Evolutionary conservation across 2,797 vertebrate species (phyloP).

Genomic region (Novumbra hubbsi): DNA sequence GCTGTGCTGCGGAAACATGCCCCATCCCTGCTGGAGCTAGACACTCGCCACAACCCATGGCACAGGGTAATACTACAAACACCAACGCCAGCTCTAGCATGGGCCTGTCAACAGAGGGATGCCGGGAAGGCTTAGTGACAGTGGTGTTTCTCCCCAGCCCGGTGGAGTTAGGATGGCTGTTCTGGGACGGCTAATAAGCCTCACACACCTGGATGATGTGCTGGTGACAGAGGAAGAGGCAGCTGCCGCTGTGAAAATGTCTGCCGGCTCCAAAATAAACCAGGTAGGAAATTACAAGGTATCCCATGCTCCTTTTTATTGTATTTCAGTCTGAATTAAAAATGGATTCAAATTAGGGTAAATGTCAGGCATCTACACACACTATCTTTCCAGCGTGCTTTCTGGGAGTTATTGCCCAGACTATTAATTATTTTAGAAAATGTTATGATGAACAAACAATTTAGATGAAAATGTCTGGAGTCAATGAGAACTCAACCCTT

Average conservation of each 20-base stretch:
- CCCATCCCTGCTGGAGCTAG: constrained; percentile 66
- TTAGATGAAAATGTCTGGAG: too few species aligned
- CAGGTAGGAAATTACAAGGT: constrained; percentile 60
- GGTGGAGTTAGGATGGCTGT: constrained; percentile 67
- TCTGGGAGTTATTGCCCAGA: too few species aligned
- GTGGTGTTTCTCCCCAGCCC: constrained; percentile 47
- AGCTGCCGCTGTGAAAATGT: constrained; percentile 57
- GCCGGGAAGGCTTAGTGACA: neutral
- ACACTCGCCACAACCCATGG: constrained; percentile 80
- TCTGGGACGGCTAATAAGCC: constrained; percentile 71
- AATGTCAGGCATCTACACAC: too few species aligned
- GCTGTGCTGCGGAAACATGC: constrained; percentile 75
- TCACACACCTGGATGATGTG: constrained; percentile 73
- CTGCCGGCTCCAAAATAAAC: constrained; percentile 70
- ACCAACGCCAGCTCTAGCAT: neutral
- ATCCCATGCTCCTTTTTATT: too few species aligned
- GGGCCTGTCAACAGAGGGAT: neutral
- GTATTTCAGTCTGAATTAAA: too few species aligned
- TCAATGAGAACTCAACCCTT: too few species aligned
- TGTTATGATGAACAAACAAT: too few species aligned
- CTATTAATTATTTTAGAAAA: too few species aligned
- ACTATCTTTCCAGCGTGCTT: too few species aligned
- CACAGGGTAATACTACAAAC: constrained; percentile 30
- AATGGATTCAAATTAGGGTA: too few species aligned
- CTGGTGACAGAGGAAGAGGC: constrained; percentile 76